A percentile compares a stretch with the other conserved stretches of the same genome.
Evolutionary conservation across 2,797 vertebrate species (phyloP).

Genomic region (Lepidocolaptes lacrymiger): DNA sequence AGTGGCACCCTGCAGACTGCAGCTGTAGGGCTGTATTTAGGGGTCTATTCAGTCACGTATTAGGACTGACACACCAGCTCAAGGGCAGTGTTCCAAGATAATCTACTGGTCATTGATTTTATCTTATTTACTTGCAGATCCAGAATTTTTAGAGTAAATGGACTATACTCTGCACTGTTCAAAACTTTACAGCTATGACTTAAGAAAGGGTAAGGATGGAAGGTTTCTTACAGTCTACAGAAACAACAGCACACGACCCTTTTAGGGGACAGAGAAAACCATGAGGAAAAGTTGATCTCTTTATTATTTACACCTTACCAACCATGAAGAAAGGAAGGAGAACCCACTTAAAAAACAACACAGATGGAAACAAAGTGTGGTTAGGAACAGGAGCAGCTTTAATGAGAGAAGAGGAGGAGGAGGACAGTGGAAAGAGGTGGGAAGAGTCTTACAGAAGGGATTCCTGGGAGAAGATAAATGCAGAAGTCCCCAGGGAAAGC

Average conservation of each 20-base stretch:
- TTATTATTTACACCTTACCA: not conserved
- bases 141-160: not conserved
- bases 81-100: not conserved
- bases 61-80: not conserved
- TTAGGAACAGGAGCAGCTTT: slow-evolving; percentile 3
- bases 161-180: not conserved
- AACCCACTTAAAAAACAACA: not conserved
- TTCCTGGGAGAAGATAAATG: slow-evolving; percentile 50
- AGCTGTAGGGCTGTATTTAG: not conserved
- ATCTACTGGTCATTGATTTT: not conserved
- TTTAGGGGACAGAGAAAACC: not conserved
- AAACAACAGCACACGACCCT: not conserved
- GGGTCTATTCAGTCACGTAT: not conserved
- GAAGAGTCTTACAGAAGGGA: slow-evolving; percentile 33
- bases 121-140: not conserved
- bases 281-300: not conserved
- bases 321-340: not conserved
- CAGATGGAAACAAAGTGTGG: not conserved
- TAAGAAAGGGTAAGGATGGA: not conserved
- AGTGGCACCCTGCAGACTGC: not conserved
- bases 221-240: not conserved
- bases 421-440: not conserved
- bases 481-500: slow-evolving; percentile 36
- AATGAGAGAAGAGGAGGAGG: not conserved
- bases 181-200: not conserved